Evolutionary conservation across 2,113 vertebrate species (phyloP).

Genomic region (Platichthys stellatus): DNA sequence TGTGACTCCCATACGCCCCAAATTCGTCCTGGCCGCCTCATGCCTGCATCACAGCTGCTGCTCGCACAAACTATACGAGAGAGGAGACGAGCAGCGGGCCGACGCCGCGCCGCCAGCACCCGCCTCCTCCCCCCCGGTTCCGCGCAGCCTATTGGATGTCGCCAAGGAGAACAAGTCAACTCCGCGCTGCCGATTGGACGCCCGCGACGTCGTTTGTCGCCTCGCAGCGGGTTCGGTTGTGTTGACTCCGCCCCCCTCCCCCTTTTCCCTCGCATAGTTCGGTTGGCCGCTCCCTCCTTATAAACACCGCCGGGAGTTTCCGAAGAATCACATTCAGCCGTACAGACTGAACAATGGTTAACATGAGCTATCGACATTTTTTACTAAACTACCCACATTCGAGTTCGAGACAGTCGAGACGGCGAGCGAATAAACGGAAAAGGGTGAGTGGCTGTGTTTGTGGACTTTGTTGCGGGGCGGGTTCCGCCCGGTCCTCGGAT

Average conservation of each 20-base stretch:
- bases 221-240: constrained; percentile 51
- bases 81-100: constrained; percentile 28
- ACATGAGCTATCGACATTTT: constrained; percentile 86
- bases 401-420: constrained; percentile 83
- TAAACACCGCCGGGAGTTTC: constrained; percentile 87
- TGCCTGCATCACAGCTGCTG: constrained; percentile 86
- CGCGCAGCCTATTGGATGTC: constrained; percentile 77
- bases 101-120: neutral
- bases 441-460: constrained; percentile 76
- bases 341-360: constrained; percentile 88
- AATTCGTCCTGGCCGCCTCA: constrained; percentile 88
- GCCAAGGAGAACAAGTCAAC: constrained; percentile 80
- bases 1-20: constrained; percentile 89
- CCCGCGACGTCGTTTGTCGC: fast-evolving
- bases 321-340: constrained; percentile 84
- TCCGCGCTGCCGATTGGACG: constrained; percentile 53
- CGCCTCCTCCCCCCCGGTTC: neutral
- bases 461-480: constrained; percentile 7
- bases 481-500: neutral
- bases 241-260: constrained; percentile 31
- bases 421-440: constrained; percentile 85
- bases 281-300: constrained; percentile 82
- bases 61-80: constrained; percentile 80
- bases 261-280: constrained; percentile 67
- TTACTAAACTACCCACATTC: constrained; percentile 84